Conservation (phyloP, 2,113 vertebrate genomes). For the Todiramphus chloris region DNA sequence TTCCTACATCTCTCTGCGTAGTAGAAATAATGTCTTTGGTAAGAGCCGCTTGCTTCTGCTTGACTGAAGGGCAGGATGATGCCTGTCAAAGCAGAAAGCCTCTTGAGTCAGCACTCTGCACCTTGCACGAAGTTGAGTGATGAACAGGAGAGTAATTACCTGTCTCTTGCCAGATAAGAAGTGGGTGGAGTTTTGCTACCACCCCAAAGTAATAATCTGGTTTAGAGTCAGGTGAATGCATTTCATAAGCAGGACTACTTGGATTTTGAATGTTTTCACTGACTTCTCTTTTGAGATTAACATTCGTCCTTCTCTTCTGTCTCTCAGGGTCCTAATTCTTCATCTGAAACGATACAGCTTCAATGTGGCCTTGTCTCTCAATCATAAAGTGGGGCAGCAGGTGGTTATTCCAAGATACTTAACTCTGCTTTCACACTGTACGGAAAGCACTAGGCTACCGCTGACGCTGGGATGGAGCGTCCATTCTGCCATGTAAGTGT, state of each 20-base stretch:
- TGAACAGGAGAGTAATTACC: background rate
- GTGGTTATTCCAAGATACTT: slow-evolving; percentile 94
- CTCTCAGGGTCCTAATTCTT: slow-evolving; percentile 90
- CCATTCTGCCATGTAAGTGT: slow-evolving; percentile 82
- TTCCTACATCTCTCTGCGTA: background rate
- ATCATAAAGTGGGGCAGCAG: slow-evolving; percentile 96
- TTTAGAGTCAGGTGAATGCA: background rate
- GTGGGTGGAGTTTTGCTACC: background rate
- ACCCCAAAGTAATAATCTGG: background rate
- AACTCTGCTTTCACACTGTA: slow-evolving; percentile 91
- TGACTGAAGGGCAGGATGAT: background rate
- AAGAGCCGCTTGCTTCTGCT: background rate
- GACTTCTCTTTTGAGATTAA: background rate
- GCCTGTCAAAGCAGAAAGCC: background rate
- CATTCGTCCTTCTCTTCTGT: background rate
- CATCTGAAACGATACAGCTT: slow-evolving; percentile 98
- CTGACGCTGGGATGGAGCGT: slow-evolving; percentile 85
- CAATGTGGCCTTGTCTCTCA: slow-evolving; percentile 92
- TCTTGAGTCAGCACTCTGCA: background rate
- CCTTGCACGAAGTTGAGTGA: background rate
- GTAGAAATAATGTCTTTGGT: background rate
- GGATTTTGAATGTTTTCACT: background rate
- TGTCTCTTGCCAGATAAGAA: background rate
- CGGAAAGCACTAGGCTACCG: slow-evolving; percentile 86
- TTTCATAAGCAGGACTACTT: background rate